Evolutionary conservation across 2,888 invertebrate genomes (phyloP).

Genomic region (Dryococelus australis): DNA sequence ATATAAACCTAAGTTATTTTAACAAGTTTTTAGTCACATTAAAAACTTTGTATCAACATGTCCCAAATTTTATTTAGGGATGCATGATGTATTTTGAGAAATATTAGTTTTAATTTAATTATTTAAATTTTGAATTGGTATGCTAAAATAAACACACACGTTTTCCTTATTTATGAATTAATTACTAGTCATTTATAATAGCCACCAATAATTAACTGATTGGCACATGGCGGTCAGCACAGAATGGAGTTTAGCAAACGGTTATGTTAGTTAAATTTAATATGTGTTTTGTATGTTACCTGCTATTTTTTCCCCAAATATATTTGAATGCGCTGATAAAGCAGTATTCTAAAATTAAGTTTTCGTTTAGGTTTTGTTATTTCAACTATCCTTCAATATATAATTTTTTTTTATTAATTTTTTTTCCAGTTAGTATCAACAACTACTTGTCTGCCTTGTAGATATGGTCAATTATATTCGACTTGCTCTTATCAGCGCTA

Average conservation of each 20-base stretch:
- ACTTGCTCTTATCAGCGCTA: too few relatives aligned
- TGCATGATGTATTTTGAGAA: not conserved
- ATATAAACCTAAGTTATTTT: too few relatives aligned
- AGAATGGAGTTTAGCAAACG: constrained; percentile 41
- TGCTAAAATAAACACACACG: not conserved
- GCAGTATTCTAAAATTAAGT: not conserved
- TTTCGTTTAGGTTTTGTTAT: too few relatives aligned
- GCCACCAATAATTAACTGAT: not conserved
- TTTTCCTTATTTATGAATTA: not conserved
- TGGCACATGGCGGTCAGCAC: constrained; percentile 41
- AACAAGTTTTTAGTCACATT: too few relatives aligned
- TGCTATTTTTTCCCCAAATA: not conserved
- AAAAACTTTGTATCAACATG: not conserved
- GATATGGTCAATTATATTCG: too few relatives aligned
- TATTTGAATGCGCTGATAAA: not conserved
- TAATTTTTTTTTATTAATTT: too few relatives aligned
- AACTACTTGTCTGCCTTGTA: too few relatives aligned
- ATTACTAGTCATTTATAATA: not conserved
- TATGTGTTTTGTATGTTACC: not conserved
- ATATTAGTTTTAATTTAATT: not conserved
- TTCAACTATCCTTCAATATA: too few relatives aligned
- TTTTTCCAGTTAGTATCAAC: too few relatives aligned
- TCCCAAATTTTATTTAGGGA: not conserved
- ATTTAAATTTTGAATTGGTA: too few relatives aligned
- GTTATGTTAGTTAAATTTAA: not conserved